A percentile compares a stretch with the other conserved stretches of the same genome.
Conservation (phyloP, 23 tunicate species). For the Corella eumyota region DNA sequence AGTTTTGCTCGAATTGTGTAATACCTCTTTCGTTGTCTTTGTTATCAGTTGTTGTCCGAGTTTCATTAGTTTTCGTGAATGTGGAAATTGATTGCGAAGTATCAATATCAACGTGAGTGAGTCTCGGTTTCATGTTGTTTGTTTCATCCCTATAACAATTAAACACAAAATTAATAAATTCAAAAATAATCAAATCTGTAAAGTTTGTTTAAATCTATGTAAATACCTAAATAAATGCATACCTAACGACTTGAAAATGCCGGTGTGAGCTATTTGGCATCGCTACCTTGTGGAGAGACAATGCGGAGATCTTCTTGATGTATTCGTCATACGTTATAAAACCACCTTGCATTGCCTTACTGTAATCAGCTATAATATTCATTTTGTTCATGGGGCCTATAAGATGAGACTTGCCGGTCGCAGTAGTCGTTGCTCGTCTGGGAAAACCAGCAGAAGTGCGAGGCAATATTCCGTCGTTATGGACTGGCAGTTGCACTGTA, state of each 20-base stretch:
- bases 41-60: too few relatives aligned
- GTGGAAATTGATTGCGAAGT: too few relatives aligned
- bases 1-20: too few relatives aligned
- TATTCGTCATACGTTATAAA: constrained; percentile 66
- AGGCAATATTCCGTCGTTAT: too few relatives aligned
- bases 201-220: neutral
- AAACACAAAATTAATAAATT: neutral
- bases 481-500: too few relatives aligned
- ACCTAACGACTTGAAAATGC: constrained; percentile 74
- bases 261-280: constrained; percentile 52
- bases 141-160: constrained; percentile 35
- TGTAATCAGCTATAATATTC: constrained; percentile 87
- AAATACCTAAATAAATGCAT: neutral
- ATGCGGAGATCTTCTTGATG: constrained; percentile 55
- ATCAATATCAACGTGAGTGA: constrained; percentile 57
- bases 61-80: too few relatives aligned
- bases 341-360: constrained; percentile 51
- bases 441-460: constrained; percentile 37
- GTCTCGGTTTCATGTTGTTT: constrained; percentile 50
- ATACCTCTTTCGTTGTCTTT: too few relatives aligned
- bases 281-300: constrained; percentile 64
- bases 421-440: constrained; percentile 39
- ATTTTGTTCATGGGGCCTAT: constrained; percentile 93
- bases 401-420: constrained; percentile 66
- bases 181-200: neutral